These are phyloP conservation scores for Siniperca undulata DNA, from an alignment of 2,797 vertebrate genomes.

Conservation along the genomic window DNA sequence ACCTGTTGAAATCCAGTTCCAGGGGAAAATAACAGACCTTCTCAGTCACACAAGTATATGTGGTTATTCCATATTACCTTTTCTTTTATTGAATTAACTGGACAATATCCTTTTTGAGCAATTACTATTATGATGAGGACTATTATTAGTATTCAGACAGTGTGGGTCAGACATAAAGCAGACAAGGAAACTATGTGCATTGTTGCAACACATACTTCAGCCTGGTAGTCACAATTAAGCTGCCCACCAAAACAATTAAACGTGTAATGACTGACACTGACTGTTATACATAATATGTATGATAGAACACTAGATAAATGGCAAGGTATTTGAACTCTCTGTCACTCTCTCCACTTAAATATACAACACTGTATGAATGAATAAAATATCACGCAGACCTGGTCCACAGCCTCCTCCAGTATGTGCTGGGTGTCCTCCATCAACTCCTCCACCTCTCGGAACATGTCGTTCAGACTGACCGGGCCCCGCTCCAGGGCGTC, in stretches of 20 bases:
- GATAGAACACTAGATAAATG: background rate
- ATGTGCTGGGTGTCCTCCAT: slow-evolving; percentile 95
- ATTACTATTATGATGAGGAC: background rate
- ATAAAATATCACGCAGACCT: slow-evolving; percentile 85
- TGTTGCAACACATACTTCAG: background rate
- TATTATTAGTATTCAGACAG: background rate
- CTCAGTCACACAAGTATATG: background rate
- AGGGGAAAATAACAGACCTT: background rate
- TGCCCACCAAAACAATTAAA: background rate
- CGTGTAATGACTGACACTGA: background rate
- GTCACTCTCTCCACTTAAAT: background rate
- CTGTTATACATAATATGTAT: background rate
- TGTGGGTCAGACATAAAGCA: slow-evolving; percentile 27
- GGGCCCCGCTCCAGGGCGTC: slow-evolving; percentile 78
- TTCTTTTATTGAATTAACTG: background rate
- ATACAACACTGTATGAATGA: background rate
- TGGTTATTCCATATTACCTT: background rate
- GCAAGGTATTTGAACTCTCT: background rate
- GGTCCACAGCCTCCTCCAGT: slow-evolving; percentile 91
- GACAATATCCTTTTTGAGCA: background rate
- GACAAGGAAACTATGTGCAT: slow-evolving; percentile 44
- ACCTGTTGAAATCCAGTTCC: background rate
- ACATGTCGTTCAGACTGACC: slow-evolving; percentile 91
- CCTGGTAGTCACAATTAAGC: background rate
- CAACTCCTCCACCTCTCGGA: slow-evolving; percentile 92